Evolutionary conservation across 2,113 vertebrate genomes (phyloP).

Genomic region (Syngnathoides biaculeatus): DNA sequence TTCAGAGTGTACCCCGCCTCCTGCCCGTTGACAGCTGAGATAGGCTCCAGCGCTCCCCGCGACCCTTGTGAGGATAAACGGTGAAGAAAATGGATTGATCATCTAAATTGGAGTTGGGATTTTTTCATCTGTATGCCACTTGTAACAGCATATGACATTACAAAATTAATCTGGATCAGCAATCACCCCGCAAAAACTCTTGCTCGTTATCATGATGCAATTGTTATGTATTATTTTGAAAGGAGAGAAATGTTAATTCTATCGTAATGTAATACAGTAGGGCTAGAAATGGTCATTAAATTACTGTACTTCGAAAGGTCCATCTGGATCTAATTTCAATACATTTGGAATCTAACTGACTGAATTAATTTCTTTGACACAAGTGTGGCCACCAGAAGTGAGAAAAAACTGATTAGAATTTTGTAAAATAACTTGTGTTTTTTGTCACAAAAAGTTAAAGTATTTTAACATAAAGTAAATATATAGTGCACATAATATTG

Average conservation of each 20-base stretch:
- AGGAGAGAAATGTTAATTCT: neutral
- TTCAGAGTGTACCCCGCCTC: too few relatives aligned
- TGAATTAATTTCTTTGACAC: neutral
- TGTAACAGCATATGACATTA: conserved; percentile 24
- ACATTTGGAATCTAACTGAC: too few relatives aligned
- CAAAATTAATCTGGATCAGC: conserved; percentile 12
- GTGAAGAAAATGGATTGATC: too few relatives aligned
- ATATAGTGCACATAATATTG: neutral
- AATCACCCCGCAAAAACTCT: conserved; percentile 17
- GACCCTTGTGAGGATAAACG: too few relatives aligned
- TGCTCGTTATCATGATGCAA: neutral
- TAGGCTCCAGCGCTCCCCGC: too few relatives aligned
- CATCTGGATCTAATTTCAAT: too few relatives aligned
- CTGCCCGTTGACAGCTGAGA: too few relatives aligned
- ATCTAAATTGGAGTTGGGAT: conserved; percentile 29
- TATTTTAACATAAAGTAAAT: neutral
- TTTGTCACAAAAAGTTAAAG: neutral
- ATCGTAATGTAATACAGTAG: neutral
- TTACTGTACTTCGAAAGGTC: too few relatives aligned
- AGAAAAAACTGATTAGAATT: neutral
- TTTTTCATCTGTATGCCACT: conserved; percentile 9
- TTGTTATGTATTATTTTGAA: conserved; percentile 4
- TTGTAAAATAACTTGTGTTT: neutral
- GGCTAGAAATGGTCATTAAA: neutral
- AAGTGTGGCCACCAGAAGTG: neutral